Evolutionary conservation across 1,140 invertebrate species (phyloP), one percentile per base, ranked within the genome.

Genomic region (Argopecten irradians): DNA sequence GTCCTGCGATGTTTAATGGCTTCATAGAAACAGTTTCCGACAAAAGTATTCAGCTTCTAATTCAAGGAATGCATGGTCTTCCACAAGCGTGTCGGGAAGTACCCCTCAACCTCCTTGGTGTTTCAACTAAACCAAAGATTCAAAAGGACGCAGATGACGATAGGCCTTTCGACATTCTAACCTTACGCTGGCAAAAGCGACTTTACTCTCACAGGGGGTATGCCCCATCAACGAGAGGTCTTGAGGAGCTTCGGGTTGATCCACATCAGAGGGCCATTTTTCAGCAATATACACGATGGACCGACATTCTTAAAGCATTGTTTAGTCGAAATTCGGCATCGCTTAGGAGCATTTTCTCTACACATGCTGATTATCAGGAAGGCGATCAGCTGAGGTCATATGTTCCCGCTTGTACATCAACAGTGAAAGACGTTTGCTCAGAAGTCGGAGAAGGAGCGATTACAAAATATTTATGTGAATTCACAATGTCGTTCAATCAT

Each of bases 31-130:
- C 88, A 14, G 86, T 90, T 9, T 84, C 89, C 7, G 88, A 91
- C n/a, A 88, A 86, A 11, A 84, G 89, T 39, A 34, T 92, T 35
- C 34, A 82, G 35, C 9, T 93, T 34, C 33, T 82, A 19, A 84
- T 91, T 32, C 92, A 91, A 19, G 88, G 87, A n/a, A 85, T 92
- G 33, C 43, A 82, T 41, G 36, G 32, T 41, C 11, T 93, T 7
- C 83, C 89, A 9, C n/a, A 83, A 34, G n/a, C 36, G 34, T 86
- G 85, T 32, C 90, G 87, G 55, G 89, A 92, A 34, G 1, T 93
- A 16, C 43, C 87, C 28, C 89, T 91, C 55, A 90, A 89, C 41
- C 39, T 91, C 28, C 85, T 92, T 34, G 85, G 90, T 39, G 86
- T 92, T 2, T 86, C 71, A 33, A 34, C 84, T 33, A 91, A 89